These are phyloP conservation scores for Harpagifer antarcticus DNA, from an alignment of 2,797 vertebrate genomes.

Conservation along the genomic window DNA sequence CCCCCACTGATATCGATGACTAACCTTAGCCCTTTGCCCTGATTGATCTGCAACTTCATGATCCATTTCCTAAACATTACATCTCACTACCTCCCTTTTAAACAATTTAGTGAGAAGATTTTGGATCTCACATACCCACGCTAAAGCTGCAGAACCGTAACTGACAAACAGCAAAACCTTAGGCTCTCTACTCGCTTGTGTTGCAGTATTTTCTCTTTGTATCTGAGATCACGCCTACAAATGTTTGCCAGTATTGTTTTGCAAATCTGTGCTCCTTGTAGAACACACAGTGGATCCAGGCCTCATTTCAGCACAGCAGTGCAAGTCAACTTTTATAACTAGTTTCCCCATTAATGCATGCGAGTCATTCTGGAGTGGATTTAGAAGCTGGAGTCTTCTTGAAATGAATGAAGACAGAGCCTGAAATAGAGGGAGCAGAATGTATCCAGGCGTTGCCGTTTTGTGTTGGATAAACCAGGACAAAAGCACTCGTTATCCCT, in stretches of 20 bases:
- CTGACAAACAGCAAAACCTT: constrained; percentile 1
- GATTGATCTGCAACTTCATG: neutral
- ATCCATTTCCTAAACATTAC: constrained; percentile 1
- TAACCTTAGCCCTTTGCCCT: neutral
- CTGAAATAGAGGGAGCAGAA: constrained; percentile 5
- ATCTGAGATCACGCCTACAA: neutral
- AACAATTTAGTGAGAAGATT: neutral
- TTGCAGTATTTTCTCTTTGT: neutral
- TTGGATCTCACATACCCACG: neutral
- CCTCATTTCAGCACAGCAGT: constrained; percentile 32
- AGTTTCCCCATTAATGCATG: constrained; percentile 28
- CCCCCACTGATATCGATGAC: neutral
- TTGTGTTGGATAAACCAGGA: constrained; percentile 45
- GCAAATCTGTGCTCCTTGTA: constrained; percentile 33
- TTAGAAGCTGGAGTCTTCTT: constrained; percentile 36
- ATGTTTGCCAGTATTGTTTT: constrained; percentile 24
- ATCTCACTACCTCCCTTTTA: neutral
- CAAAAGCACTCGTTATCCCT: constrained; percentile 66
- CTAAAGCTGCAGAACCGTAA: constrained; percentile 11
- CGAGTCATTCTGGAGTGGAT: constrained; percentile 33
- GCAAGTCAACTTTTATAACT: constrained; percentile 48
- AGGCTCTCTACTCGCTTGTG: neutral
- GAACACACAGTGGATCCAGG: constrained; percentile 24
- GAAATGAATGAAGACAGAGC: constrained; percentile 43
- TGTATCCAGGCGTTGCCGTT: constrained; percentile 47